Conservation (phyloP, 1,140 invertebrate species). For the Drosophila carrolli region DNA sequence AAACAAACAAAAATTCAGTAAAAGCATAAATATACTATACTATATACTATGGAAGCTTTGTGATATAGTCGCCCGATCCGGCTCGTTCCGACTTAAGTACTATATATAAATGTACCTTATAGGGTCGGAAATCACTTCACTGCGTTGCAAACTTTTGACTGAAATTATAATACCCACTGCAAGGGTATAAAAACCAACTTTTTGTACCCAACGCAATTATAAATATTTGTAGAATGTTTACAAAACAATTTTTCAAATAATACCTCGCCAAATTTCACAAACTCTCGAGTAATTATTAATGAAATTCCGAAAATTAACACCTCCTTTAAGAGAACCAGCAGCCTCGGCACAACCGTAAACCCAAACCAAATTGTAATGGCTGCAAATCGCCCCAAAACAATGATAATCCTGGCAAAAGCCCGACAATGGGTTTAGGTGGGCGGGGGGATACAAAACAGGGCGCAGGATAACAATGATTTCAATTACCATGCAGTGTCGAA, state of each 20-base stretch:
- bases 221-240: constrained; percentile 2
- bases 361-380: constrained; percentile 47
- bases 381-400: constrained; percentile 60
- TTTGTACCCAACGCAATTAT: not conserved
- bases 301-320: constrained; percentile 70
- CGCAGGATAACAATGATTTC: constrained; percentile 80
- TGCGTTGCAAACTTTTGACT: no score
- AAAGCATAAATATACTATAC: no score
- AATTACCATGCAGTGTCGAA: constrained; percentile 83
- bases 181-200: not conserved
- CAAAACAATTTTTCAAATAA: constrained; percentile 11
- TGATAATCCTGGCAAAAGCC: constrained; percentile 72
- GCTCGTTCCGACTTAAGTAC: no score
- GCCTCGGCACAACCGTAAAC: constrained; percentile 9
- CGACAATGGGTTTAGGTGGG: constrained; percentile 29
- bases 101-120: no score
- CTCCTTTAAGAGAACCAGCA: constrained; percentile 8
- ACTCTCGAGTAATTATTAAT: constrained; percentile 45
- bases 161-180: no score
- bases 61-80: no score
- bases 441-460: constrained; percentile 41
- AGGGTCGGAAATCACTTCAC: no score
- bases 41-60: no score
- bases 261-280: not conserved
- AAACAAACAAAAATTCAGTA: no score